Percentiles rank a stretch among this genome's conserved stretches.
phyloP scores from a whole-genome alignment of 2,888 invertebrate species.

The Caenorhabditis sp. region DNA sequence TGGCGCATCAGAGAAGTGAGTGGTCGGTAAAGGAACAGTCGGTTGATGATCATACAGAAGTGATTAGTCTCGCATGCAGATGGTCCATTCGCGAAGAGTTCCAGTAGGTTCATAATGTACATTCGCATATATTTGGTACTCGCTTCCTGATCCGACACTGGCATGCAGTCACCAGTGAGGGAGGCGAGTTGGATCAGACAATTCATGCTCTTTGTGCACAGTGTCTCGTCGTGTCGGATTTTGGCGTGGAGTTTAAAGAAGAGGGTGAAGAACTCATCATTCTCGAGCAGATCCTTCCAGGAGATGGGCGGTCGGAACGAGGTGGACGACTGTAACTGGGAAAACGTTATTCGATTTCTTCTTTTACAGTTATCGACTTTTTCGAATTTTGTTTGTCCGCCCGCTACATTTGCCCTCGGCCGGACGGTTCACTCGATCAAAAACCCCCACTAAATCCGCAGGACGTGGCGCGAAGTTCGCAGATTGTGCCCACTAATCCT shows the following conservation, averaged over 20 bases:
- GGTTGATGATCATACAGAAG: constrained; percentile 87
- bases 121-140: constrained; percentile 51
- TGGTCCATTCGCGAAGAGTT: constrained; percentile 81
- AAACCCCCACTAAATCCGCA: constrained; percentile 31
- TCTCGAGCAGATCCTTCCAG: constrained; percentile 90
- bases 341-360: too few species aligned
- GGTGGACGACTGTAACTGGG: constrained; percentile 56
- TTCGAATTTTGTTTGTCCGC: constrained; percentile 1
- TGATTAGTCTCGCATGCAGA: constrained; percentile 88
- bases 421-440: constrained; percentile 37
- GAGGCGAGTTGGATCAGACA: constrained; percentile 91
- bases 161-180: constrained; percentile 86
- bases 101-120: constrained; percentile 63
- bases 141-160: constrained; percentile 60
- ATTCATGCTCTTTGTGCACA: constrained; percentile 89
- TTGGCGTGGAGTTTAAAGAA: constrained; percentile 91
- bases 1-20: constrained; percentile 85
- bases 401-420: not conserved
- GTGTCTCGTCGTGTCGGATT: constrained; percentile 88
- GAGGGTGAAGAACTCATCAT: constrained; percentile 88
- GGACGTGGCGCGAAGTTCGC: constrained; percentile 45
- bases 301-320: constrained; percentile 86
- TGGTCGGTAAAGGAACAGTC: constrained; percentile 87
- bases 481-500: constrained; percentile 38
- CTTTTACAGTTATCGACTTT: not conserved